phyloP scores from a whole-genome alignment of 2,888 invertebrate species.

The Drosophila mayaguana region DNA sequence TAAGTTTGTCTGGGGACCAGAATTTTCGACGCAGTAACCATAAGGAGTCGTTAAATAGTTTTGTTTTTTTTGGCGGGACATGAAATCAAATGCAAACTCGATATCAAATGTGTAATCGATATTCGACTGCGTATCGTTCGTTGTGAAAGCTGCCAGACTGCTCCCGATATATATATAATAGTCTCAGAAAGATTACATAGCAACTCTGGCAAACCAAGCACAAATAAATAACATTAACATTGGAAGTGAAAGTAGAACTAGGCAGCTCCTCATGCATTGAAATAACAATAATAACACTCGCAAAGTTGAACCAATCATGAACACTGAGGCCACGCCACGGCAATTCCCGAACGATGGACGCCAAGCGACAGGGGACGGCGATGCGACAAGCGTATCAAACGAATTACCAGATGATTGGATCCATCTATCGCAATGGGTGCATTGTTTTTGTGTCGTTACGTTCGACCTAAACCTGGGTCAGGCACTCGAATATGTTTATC shows the following conservation, averaged over 20 bases:
- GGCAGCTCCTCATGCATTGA: constrained; percentile 43
- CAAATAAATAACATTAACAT: constrained; percentile 59
- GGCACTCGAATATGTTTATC: constrained; percentile 83
- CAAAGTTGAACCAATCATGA: constrained; percentile 36
- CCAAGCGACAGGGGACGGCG: constrained; percentile 1
- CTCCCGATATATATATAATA: neutral
- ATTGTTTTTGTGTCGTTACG: constrained; percentile 98
- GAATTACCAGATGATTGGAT: constrained; percentile 86
- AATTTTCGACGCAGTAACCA: too few species aligned
- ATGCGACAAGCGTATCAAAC: constrained; percentile 24
- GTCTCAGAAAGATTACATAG: constrained; percentile 22
- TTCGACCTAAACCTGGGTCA: constrained; percentile 99
- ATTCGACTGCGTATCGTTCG: neutral
- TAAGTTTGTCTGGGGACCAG: too few species aligned
- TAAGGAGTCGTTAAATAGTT: too few species aligned
- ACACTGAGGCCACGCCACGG: constrained; percentile 27
- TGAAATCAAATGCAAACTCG: neutral
- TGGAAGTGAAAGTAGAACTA: constrained; percentile 56
- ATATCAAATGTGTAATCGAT: neutral
- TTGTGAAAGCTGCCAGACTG: constrained; percentile 30
- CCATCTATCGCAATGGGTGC: constrained; percentile 96
- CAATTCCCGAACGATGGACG: constrained; percentile 20
- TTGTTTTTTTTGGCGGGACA: neutral
- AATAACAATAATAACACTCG: constrained; percentile 25
- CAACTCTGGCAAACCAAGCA: constrained; percentile 38